Conservation (phyloP, 2,888 invertebrate genomes). For the Coenonympha arcania region DNA sequence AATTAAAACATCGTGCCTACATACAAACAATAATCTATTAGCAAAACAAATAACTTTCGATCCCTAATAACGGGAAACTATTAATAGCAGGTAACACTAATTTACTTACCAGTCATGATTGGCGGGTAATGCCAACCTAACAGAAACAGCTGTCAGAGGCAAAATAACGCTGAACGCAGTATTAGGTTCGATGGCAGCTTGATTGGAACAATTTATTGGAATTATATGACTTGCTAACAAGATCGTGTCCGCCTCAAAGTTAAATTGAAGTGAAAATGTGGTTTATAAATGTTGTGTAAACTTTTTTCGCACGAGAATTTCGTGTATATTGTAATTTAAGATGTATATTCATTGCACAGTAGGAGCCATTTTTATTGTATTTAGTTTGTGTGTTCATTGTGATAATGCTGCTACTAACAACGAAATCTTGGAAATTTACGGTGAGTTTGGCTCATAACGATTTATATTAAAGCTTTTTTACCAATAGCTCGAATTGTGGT, state of each 20-base stretch:
- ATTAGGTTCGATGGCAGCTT: slow-evolving; percentile 59
- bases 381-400: slow-evolving; percentile 74
- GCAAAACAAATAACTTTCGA: no score
- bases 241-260: slow-evolving; percentile 52
- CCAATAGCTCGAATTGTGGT: background rate
- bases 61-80: no score
- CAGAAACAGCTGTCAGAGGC: no score
- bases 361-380: slow-evolving; percentile 74
- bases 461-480: background rate
- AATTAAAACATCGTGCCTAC: no score
- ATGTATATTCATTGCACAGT: slow-evolving; percentile 68
- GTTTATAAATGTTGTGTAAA: slow-evolving; percentile 56
- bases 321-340: slow-evolving; percentile 53
- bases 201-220: slow-evolving; percentile 52
- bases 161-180: no score
- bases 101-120: no score
- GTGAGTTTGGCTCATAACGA: slow-evolving; percentile 42
- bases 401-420: slow-evolving; percentile 69
- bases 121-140: no score
- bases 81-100: no score
- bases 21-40: no score
- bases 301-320: slow-evolving; percentile 48
- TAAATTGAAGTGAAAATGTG: slow-evolving; percentile 62
- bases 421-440: slow-evolving; percentile 67
- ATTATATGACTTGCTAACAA: slow-evolving; percentile 53